Percentiles rank a stretch among this genome's conserved stretches.
These are phyloP conservation scores for Tiliacea aurago DNA, from an alignment of 2,888 invertebrate species.

Conservation along the genomic window DNA sequence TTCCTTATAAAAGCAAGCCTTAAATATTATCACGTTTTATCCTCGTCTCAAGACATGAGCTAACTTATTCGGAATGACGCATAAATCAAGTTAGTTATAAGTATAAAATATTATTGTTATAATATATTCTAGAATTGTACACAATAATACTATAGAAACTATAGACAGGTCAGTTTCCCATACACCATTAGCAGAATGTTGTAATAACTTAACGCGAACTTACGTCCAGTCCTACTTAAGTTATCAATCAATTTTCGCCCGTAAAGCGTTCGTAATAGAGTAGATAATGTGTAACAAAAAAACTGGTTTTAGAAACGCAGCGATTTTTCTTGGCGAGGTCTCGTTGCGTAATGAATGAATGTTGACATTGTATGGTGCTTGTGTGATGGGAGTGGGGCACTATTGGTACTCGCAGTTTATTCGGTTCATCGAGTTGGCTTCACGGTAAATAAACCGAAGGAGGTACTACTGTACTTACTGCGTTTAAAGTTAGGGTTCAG, in stretches of 20 bases:
- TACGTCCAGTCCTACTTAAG: constrained; percentile 72
- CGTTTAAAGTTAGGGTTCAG: constrained; percentile 25
- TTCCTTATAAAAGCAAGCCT: constrained; percentile 30
- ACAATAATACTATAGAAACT: constrained; percentile 49
- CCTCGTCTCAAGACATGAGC: constrained; percentile 22
- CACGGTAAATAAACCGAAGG: constrained; percentile 9
- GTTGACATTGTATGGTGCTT: constrained; percentile 85
- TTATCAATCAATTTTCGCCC: constrained; percentile 65
- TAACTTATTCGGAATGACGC: constrained; percentile 42
- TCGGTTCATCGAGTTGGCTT: constrained; percentile 51
- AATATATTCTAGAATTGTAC: constrained; percentile 21
- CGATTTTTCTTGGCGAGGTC: constrained; percentile 84
- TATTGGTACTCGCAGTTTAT: constrained; percentile 59
- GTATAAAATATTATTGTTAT: constrained; percentile 6
- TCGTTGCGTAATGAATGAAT: constrained; percentile 87
- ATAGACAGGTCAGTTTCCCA: constrained; percentile 61
- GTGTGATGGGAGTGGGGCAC: constrained; percentile 66
- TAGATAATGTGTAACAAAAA: constrained; percentile 55
- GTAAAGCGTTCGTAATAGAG: constrained; percentile 65
- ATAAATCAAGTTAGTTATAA: constrained; percentile 19
- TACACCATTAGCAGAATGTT: constrained; percentile 71
- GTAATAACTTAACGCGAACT: constrained; percentile 73
- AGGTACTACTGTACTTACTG: not conserved
- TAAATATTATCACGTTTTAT: constrained; percentile 30
- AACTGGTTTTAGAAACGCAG: constrained; percentile 78